These are phyloP conservation scores for Neofelis nebulosa DNA, from an alignment of 2,113 vertebrate species.

Conservation along the genomic window DNA sequence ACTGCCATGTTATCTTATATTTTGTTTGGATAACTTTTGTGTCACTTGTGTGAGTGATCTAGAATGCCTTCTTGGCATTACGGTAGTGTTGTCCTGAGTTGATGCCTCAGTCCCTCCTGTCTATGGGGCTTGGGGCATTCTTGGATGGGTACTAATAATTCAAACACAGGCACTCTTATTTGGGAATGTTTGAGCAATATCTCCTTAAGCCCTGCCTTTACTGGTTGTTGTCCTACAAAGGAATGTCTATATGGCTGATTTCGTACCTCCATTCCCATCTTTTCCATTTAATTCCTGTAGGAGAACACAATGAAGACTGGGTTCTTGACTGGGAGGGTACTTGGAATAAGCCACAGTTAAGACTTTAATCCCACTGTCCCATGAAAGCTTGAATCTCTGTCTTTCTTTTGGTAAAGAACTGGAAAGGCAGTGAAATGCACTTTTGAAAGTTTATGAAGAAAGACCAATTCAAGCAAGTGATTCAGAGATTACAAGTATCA, in stretches of 20 bases:
- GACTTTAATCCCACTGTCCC: background rate
- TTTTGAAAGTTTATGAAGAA: slow-evolving; percentile 2
- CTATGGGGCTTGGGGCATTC: background rate
- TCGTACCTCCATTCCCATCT: background rate
- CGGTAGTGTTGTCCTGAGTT: background rate
- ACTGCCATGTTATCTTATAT: background rate
- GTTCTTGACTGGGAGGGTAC: background rate
- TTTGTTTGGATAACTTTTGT: slow-evolving; percentile 42
- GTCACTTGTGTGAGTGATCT: background rate
- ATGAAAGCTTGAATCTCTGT: background rate
- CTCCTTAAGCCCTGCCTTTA: background rate
- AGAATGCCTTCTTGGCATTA: background rate
- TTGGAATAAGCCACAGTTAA: background rate
- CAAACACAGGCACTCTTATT: background rate
- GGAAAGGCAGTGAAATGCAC: background rate
- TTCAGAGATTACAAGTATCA: slow-evolving; percentile 53
- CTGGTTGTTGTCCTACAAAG: background rate
- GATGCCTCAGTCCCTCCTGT: background rate
- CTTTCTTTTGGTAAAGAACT: background rate
- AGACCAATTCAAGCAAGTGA: slow-evolving; percentile 55
- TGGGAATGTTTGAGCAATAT: slow-evolving; percentile 18
- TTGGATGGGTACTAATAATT: background rate
- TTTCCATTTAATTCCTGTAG: background rate
- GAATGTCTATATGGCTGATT: background rate
- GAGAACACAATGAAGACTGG: background rate